Conservation (phyloP, 2,113 vertebrate species). For the Picathartes gymnocephalus region DNA sequence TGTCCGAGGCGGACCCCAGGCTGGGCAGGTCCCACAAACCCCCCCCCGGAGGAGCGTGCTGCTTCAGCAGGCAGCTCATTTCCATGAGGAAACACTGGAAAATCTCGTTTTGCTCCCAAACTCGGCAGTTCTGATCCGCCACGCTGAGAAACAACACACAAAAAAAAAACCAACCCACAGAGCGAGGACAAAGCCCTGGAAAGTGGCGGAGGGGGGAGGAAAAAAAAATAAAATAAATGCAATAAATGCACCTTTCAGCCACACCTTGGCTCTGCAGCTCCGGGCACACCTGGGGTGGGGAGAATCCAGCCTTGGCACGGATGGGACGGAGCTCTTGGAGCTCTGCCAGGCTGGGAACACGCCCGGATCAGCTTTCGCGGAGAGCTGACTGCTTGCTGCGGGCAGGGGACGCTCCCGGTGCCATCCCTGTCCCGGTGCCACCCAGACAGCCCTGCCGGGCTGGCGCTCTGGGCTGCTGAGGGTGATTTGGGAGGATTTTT, state of each 20-base stretch:
- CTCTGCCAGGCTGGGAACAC: not conserved
- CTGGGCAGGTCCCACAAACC: not conserved
- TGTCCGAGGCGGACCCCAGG: not conserved
- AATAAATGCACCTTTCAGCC: not conserved
- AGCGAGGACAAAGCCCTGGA: not conserved
- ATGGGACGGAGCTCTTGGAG: not conserved
- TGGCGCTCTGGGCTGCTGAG: too few species aligned
- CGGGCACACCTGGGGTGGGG: not conserved
- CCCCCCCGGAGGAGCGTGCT: accelerated
- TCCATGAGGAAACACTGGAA: not conserved
- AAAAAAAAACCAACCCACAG: not conserved
- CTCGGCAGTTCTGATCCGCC: not conserved
- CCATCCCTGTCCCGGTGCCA: not conserved
- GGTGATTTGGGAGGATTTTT: too few species aligned
- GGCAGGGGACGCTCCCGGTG: not conserved
- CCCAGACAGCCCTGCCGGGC: accelerated
- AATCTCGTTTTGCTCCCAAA: not conserved
- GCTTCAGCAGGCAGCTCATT: not conserved
- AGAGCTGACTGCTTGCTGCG: not conserved
- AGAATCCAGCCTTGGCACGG: not conserved
- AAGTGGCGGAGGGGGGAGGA: not conserved
- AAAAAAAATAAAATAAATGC: too few species aligned
- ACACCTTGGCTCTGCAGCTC: not conserved
- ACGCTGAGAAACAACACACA: not conserved
- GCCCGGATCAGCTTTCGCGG: accelerated